A percentile compares a stretch with the other conserved stretches of the same genome.
These are phyloP conservation scores for Centroberyx gerrardi DNA, from an alignment of 2,797 vertebrate species.

Conservation along the genomic window DNA sequence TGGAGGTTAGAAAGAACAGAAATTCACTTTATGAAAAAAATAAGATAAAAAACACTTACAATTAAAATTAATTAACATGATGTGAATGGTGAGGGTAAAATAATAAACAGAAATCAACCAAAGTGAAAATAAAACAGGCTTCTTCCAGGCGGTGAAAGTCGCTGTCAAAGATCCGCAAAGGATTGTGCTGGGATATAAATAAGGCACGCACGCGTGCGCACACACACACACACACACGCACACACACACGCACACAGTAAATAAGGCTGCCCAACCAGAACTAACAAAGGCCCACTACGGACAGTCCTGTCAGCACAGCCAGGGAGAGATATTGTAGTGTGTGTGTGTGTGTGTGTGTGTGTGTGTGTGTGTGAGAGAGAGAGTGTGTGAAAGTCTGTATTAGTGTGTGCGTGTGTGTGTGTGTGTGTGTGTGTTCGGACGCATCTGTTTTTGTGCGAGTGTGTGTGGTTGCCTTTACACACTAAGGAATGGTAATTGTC, in stretches of 20 bases:
- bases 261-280: conserved; percentile 77
- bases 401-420: conserved; percentile 7
- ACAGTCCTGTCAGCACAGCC: conserved; percentile 73
- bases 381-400: conserved; percentile 1
- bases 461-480: conserved; percentile 52
- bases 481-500: conserved; percentile 76
- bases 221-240: conserved; percentile 36
- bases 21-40: background rate
- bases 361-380: conserved; percentile 17
- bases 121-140: conserved; percentile 19
- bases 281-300: conserved; percentile 76
- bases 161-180: conserved; percentile 32
- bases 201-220: background rate
- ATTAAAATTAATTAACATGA: background rate
- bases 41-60: too few species aligned
- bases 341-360: conserved; percentile 36
- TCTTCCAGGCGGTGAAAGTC: conserved; percentile 1
- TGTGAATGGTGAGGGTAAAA: background rate
- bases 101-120: background rate
- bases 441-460: conserved; percentile 35
- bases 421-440: conserved; percentile 18
- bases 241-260: conserved; percentile 48
- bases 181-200: conserved; percentile 47
- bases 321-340: conserved; percentile 31
- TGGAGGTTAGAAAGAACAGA: too few species aligned